Percentiles rank a stretch among this genome's conserved stretches.
These are phyloP conservation scores for Drosophila monieri DNA, from an alignment of 2,888 invertebrate species.

Conservation along the genomic window DNA sequence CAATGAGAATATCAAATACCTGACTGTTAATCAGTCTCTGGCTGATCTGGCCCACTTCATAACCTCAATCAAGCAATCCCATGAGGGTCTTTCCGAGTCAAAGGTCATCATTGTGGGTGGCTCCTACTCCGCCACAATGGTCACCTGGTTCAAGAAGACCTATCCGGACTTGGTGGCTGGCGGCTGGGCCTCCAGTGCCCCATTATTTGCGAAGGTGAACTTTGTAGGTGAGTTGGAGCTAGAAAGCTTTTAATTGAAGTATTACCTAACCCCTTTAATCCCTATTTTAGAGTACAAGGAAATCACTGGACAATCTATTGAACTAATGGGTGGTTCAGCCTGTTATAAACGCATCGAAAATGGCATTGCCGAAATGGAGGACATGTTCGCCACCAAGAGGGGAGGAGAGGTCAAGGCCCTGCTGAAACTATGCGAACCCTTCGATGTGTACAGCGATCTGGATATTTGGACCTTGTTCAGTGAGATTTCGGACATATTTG, in stretches of 20 bases:
- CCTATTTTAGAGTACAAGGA: constrained; percentile 81
- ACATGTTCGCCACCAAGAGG: constrained; percentile 70
- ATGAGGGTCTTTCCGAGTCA: constrained; percentile 81
- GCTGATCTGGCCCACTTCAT: constrained; percentile 89
- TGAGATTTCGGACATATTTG: constrained; percentile 80
- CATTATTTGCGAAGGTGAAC: constrained; percentile 87
- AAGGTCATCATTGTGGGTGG: constrained; percentile 86
- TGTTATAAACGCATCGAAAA: constrained; percentile 81
- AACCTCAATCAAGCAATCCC: constrained; percentile 82
- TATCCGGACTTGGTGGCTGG: constrained; percentile 87
- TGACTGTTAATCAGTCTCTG: constrained; percentile 88
- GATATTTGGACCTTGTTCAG: constrained; percentile 81
- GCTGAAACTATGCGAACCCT: constrained; percentile 79
- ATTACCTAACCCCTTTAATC: background rate
- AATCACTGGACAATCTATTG: constrained; percentile 80
- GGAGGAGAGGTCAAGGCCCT: constrained; percentile 72
- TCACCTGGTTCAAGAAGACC: constrained; percentile 87
- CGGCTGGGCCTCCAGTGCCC: constrained; percentile 88
- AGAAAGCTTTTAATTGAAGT: too few species aligned
- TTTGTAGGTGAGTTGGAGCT: constrained; percentile 83
- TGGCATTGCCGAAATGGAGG: constrained; percentile 79
- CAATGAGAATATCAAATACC: constrained; percentile 86
- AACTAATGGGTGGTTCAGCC: constrained; percentile 73
- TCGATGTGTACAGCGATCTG: constrained; percentile 76
- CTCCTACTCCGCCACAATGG: constrained; percentile 89